Evolutionary conservation across 2,888 invertebrate genomes (phyloP), one percentile per base, ranked within the genome.

Genomic region (Alcis repandata): DNA sequence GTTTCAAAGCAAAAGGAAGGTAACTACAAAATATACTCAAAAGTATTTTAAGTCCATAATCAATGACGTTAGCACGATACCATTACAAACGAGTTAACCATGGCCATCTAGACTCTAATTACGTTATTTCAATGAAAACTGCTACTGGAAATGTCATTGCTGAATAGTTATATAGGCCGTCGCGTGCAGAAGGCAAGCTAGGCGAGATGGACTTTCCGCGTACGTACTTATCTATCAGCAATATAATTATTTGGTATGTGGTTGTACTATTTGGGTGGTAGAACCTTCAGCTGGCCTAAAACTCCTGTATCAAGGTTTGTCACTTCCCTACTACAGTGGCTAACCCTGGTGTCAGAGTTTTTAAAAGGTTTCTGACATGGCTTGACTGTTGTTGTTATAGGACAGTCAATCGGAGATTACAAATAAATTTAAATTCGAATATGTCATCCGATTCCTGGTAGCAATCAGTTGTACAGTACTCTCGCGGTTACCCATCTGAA

Each of bases 61-160:
- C 51, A 20, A 36, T 46, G 1, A 32, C 9, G 17, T 33, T 13
- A 49, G 51, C 43, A 40, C n/a, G 45, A 53, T 54, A 56, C 51
- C 49, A 54, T 56, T 52, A 59, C 22, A 43, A 56, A 65, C 60
- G 20, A 46, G 65, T 52, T 61, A 46, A 48, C 46, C 60, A 61
- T 27, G 60, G 65, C 49, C 65, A 60, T 60, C 60, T 38, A 36
- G 59, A 46, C 19, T 45, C 56, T 49, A 51, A 52, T 48, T 53
- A 60, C 32, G 36, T 45, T n/a, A 45, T 20, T 48, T 60, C 65
- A 66, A 61, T 66, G 60, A 66, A 46, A 66, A 66, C 64, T 38
- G 36, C 41, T 45, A 51, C 54, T 59, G 36, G 17, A 38, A 59
- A 48, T 54, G 59, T 52, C 38, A 46, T 49, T 49, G 48, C 36